phyloP scores from a whole-genome alignment of 2,888 invertebrate genomes.

The Pasiphila rectangulata region DNA sequence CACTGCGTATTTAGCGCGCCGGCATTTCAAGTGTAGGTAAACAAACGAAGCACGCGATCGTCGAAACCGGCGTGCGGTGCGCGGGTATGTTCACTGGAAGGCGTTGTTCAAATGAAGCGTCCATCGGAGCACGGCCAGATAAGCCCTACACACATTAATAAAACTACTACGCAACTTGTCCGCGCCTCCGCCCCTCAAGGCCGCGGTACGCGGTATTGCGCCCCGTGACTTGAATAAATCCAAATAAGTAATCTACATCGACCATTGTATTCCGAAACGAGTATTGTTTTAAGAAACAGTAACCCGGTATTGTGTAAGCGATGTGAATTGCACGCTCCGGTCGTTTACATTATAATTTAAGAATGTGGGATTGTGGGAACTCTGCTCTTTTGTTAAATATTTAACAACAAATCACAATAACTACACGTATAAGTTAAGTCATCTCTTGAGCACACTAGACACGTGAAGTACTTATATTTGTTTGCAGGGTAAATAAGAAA shows the following conservation, averaged over 20 bases:
- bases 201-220: slow-evolving; percentile 57
- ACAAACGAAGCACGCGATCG: slow-evolving; percentile 49
- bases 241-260: slow-evolving; percentile 48
- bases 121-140: slow-evolving; percentile 54
- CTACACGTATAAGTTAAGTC: no score
- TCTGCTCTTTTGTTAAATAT: background rate
- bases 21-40: slow-evolving; percentile 56
- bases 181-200: slow-evolving; percentile 51
- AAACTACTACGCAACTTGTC: slow-evolving; percentile 31
- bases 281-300: slow-evolving; percentile 45
- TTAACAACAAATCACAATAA: background rate
- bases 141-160: slow-evolving; percentile 50
- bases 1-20: slow-evolving; percentile 43
- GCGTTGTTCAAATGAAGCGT: slow-evolving; percentile 60
- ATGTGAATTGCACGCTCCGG: slow-evolving; percentile 8
- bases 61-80: slow-evolving; percentile 38
- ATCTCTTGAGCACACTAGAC: background rate
- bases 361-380: background rate
- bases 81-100: slow-evolving; percentile 51
- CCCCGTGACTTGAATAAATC: slow-evolving; percentile 67
- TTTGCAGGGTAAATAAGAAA: no score
- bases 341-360: slow-evolving; percentile 10
- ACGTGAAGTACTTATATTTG: no score
- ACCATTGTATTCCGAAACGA: slow-evolving; percentile 61
- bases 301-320: slow-evolving; percentile 26